Evolutionary conservation across 2,797 vertebrate species (phyloP).

Genomic region (Sphenodon punctatus): DNA sequence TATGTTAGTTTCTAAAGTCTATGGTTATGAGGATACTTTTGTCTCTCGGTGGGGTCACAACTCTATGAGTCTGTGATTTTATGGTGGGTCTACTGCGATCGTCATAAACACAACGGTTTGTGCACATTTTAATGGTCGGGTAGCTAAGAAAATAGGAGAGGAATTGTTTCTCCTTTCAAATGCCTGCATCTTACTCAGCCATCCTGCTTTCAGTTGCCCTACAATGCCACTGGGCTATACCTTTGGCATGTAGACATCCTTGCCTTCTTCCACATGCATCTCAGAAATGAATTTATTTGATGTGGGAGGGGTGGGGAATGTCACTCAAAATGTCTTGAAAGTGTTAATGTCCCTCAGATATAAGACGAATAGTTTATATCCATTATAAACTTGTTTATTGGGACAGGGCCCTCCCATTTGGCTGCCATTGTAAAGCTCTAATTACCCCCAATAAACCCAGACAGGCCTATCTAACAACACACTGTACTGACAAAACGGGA

Average conservation of each 20-base stretch:
- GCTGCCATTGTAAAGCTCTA: slow-evolving; percentile 79
- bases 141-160: neutral
- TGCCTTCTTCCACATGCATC: neutral
- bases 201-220: rapidly evolving
- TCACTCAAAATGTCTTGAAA: slow-evolving; percentile 76
- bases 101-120: neutral
- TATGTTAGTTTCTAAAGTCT: too few species aligned
- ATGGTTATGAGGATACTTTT: too few species aligned
- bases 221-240: rapidly evolving
- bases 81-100: neutral
- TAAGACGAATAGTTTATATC: slow-evolving; percentile 77
- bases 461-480: slow-evolving; percentile 70
- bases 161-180: neutral
- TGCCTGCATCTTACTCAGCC: neutral
- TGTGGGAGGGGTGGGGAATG: slow-evolving; percentile 7
- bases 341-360: slow-evolving; percentile 73
- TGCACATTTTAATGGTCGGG: neutral
- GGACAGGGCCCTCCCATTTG: slow-evolving; percentile 76
- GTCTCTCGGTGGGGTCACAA: neutral
- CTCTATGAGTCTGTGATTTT: neutral
- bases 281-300: neutral
- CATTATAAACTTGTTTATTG: slow-evolving; percentile 84
- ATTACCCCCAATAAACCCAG: slow-evolving; percentile 81
- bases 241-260: rapidly evolving
- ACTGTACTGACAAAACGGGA: slow-evolving; percentile 67